Conservation (phyloP, 2,888 invertebrate genomes). For the Entomobrya proxima region DNA sequence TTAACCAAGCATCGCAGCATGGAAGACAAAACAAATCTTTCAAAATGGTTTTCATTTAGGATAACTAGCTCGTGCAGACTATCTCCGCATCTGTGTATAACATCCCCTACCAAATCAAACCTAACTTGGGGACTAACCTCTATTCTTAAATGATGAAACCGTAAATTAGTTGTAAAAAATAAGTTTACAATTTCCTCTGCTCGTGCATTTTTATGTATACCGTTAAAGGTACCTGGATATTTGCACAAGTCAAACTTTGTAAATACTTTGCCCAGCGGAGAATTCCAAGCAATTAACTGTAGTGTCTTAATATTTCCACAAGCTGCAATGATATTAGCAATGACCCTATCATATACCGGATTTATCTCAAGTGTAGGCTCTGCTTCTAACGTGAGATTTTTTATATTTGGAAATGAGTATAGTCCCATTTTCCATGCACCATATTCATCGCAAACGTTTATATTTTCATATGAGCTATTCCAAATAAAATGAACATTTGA, state of each 20-base stretch:
- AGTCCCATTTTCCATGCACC: slow-evolving; percentile 45
- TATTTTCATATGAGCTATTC: neutral
- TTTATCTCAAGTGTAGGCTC: slow-evolving; percentile 38
- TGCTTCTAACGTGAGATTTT: slow-evolving; percentile 50
- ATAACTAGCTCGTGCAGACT: slow-evolving; percentile 43
- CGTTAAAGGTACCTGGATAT: slow-evolving; percentile 1
- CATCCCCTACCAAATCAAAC: slow-evolving; percentile 38
- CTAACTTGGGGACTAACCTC: slow-evolving; percentile 28
- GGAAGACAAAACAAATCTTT: slow-evolving; percentile 32
- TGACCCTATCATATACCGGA: slow-evolving; percentile 50
- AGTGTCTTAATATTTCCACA: slow-evolving; percentile 52
- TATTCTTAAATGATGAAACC: slow-evolving; percentile 31
- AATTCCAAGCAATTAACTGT: slow-evolving; percentile 59
- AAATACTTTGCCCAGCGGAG: slow-evolving; percentile 51
- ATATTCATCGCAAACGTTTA: slow-evolving; percentile 28
- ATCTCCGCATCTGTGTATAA: slow-evolving; percentile 50
- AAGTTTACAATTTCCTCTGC: slow-evolving; percentile 13
- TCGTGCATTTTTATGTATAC: neutral
- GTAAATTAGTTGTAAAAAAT: slow-evolving; percentile 38
- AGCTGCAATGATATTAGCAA: slow-evolving; percentile 57
- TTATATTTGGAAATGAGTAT: slow-evolving; percentile 50
- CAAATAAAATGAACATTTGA: neutral
- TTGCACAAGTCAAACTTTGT: slow-evolving; percentile 8
- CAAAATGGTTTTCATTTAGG: slow-evolving; percentile 46
- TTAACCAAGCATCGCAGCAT: neutral